Evolutionary conservation across 2,113 vertebrate species (phyloP).

Genomic region (Haplochromis burtoni): DNA sequence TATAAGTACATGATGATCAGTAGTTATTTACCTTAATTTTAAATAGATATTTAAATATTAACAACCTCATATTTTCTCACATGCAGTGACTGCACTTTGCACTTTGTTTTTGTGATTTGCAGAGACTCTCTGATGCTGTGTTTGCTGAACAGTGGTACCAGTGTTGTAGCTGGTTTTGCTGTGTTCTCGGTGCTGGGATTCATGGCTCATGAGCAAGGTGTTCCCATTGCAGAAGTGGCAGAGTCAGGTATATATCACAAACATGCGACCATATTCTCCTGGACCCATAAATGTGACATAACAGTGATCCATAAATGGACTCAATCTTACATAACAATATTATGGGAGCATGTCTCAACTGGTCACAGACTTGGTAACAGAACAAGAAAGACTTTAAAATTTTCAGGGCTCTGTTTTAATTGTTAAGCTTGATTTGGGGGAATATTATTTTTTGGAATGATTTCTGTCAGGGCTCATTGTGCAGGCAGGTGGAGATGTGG

Average conservation of each 20-base stretch:
- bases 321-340: neutral
- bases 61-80: neutral
- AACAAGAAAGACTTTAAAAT: neutral
- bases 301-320: neutral
- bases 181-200: constrained; percentile 76
- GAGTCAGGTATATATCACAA: constrained; percentile 62
- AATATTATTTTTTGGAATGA: neutral
- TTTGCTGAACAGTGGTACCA: constrained; percentile 69
- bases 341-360: neutral
- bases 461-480: neutral
- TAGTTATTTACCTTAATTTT: neutral
- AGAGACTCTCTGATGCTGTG: constrained; percentile 70
- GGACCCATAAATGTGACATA: neutral
- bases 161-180: constrained; percentile 70
- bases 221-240: constrained; percentile 65
- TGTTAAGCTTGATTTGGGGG: neutral
- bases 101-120: neutral
- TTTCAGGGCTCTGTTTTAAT: neutral
- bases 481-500: neutral
- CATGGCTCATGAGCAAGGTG: constrained; percentile 70
- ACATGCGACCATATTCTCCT: neutral
- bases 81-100: neutral
- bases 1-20: constrained; percentile 49
- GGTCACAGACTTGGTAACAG: neutral
- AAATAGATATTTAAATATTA: neutral